Conservation (phyloP, 2,888 invertebrate genomes). For the Congeria kusceri region DNA sequence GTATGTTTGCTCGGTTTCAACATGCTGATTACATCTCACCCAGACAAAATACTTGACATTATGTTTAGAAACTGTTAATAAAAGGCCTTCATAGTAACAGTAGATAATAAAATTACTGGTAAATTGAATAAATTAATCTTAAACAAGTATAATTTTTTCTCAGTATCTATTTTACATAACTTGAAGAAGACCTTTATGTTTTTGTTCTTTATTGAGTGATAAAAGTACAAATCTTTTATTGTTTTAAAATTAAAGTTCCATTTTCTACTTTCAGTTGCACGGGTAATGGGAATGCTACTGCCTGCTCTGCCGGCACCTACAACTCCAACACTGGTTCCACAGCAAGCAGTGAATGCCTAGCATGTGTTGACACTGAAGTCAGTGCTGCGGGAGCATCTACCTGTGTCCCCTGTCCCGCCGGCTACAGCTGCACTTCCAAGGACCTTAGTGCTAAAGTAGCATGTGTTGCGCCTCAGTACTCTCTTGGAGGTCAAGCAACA, state of each 20-base stretch:
- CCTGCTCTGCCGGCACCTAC: conserved; percentile 71
- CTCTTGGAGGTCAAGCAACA: conserved; percentile 68
- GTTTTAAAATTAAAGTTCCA: no score
- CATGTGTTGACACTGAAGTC: conserved; percentile 65
- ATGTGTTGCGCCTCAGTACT: conserved; percentile 73
- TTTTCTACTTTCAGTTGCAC: conserved; percentile 66
- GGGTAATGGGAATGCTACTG: conserved; percentile 50
- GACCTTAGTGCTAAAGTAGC: conserved; percentile 50
- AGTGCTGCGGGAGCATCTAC: conserved; percentile 66
- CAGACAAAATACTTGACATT: no score
- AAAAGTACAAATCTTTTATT: no score
- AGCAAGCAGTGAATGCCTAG: conserved; percentile 50
- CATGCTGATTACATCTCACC: neutral
- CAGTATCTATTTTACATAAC: no score
- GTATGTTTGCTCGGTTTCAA: no score
- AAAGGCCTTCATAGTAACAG: no score
- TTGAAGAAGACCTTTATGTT: no score
- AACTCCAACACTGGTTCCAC: conserved; percentile 60
- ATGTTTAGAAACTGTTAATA: no score
- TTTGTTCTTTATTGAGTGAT: no score
- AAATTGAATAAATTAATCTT: no score
- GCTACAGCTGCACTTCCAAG: conserved; percentile 69
- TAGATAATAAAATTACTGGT: no score
- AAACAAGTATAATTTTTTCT: no score
- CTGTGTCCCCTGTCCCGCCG: conserved; percentile 79